Evolutionary conservation across 2,113 vertebrate species (phyloP).

Genomic region (Aix galericulata): DNA sequence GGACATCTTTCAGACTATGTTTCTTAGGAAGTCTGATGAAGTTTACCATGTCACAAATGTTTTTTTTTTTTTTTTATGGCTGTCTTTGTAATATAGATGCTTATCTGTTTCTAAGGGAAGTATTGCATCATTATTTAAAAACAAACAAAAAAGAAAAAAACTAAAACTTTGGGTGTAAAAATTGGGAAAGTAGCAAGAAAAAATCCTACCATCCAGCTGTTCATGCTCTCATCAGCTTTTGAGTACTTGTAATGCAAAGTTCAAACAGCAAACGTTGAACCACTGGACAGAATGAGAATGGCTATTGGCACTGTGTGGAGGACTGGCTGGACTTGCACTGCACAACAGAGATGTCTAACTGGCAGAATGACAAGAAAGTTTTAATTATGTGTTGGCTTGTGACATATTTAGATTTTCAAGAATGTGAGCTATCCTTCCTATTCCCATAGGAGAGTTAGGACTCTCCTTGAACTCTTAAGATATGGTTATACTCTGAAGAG

Average conservation of each 20-base stretch:
- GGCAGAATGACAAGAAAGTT: neutral
- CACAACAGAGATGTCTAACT: neutral
- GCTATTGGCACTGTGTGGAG: neutral
- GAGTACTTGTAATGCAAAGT: neutral
- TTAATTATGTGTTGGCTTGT: neutral
- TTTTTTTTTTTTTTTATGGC: neutral
- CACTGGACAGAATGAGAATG: accelerated
- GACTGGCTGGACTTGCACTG: neutral
- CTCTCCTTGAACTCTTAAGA: neutral
- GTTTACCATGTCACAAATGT: neutral
- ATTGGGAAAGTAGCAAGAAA: neutral
- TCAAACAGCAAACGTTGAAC: neutral
- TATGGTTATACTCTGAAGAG: neutral
- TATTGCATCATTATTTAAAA: neutral
- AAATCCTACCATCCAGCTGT: neutral
- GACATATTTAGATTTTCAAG: neutral
- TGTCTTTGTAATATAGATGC: neutral
- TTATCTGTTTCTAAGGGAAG: neutral
- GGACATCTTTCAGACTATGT: neutral
- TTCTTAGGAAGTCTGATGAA: neutral
- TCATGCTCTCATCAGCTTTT: neutral
- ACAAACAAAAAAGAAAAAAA: neutral
- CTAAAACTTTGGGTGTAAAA: neutral
- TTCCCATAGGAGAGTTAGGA: neutral
- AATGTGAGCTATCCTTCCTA: neutral